phyloP scores from a whole-genome alignment of 2,888 invertebrate genomes.

The Cacoxenus indagator region DNA sequence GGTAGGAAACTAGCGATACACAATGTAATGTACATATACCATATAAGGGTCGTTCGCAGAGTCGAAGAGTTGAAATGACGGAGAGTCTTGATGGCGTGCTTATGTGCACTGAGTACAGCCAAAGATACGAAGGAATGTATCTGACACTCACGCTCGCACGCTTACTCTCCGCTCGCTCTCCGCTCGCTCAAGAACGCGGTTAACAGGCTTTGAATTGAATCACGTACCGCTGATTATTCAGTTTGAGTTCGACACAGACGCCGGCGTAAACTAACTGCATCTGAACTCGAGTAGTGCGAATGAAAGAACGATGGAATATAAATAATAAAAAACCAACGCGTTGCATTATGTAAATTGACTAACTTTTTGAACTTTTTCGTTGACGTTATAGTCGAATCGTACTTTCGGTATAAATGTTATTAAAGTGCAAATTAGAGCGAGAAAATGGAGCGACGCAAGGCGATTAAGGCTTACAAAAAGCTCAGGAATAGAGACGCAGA shows the following conservation, averaged over 20 bases:
- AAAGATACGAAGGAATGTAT: no score
- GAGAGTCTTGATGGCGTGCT: neutral
- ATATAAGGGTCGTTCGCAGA: neutral
- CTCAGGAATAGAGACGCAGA: slow-evolving; percentile 40
- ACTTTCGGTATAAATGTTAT: slow-evolving; percentile 3
- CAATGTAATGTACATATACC: neutral
- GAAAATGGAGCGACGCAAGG: slow-evolving; percentile 60
- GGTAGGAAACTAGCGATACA: neutral
- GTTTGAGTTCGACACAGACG: slow-evolving; percentile 7
- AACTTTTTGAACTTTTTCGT: no score
- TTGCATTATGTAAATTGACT: neutral
- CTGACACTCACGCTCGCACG: neutral
- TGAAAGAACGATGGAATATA: neutral
- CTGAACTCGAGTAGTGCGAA: neutral
- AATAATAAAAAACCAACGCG: neutral
- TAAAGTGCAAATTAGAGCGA: slow-evolving; percentile 3
- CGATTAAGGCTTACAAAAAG: slow-evolving; percentile 55
- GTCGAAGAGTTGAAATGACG: neutral
- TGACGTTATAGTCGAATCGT: no score
- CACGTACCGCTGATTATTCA: slow-evolving; percentile 19
- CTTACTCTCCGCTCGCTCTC: neutral
- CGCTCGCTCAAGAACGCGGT: neutral
- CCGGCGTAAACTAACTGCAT: neutral
- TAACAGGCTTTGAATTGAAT: slow-evolving; percentile 9
- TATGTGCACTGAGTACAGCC: neutral